These are phyloP conservation scores for Aphidoletes aphidimyza DNA, from an alignment of 2,888 invertebrate species.

Conservation along the genomic window DNA sequence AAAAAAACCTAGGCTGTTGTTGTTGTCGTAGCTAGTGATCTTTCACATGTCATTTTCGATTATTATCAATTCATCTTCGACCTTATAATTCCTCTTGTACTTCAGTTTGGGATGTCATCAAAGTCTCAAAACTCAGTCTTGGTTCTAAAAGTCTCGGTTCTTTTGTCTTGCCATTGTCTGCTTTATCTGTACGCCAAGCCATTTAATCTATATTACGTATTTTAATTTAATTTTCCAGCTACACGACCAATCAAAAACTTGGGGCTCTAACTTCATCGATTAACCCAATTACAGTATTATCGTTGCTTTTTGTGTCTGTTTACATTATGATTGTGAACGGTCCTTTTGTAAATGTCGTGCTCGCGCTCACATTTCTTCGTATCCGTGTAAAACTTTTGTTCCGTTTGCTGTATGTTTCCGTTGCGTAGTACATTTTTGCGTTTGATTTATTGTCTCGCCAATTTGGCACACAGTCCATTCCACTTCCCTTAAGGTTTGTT, in stretches of 20 bases:
- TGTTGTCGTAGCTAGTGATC: constrained; percentile 9
- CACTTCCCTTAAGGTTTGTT: not conserved
- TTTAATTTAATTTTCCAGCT: constrained; percentile 40
- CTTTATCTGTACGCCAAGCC: not conserved
- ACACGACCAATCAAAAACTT: constrained; percentile 28
- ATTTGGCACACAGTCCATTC: not conserved
- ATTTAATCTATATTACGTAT: not conserved
- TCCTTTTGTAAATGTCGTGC: too few relatives aligned
- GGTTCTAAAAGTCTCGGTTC: too few relatives aligned
- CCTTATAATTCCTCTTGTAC: not conserved
- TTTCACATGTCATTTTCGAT: constrained; percentile 18
- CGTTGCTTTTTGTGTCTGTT: not conserved
- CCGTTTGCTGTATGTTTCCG: not conserved
- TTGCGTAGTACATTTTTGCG: not conserved
- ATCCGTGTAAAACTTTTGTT: not conserved
- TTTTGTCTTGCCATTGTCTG: not conserved
- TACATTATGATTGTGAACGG: not conserved
- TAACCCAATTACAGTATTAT: constrained; percentile 22
- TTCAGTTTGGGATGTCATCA: too few relatives aligned
- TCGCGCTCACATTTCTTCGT: not conserved
- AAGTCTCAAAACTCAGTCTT: too few relatives aligned
- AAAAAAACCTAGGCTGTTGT: too few relatives aligned
- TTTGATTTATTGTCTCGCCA: constrained; percentile 13
- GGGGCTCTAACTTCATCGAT: constrained; percentile 31
- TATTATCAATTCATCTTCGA: constrained; percentile 1